A percentile compares a stretch with the other conserved stretches of the same genome.
phyloP scores from a whole-genome alignment of 2,113 vertebrate species.

The Octodon degus region DNA sequence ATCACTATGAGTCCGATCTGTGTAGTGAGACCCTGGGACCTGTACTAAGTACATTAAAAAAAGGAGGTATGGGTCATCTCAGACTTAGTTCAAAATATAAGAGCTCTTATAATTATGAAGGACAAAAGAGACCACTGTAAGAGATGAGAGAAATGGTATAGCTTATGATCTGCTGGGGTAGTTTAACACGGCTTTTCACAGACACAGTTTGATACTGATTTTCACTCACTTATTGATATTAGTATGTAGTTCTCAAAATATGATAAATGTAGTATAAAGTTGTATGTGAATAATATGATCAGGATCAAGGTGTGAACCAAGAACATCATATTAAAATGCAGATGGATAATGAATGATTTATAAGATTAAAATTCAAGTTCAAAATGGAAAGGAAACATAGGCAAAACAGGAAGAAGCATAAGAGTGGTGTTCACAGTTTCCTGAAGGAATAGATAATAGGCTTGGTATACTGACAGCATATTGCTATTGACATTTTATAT shows the following conservation, averaged over 20 bases:
- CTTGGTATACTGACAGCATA: background rate
- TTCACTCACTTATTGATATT: slow-evolving; percentile 35
- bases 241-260: slow-evolving; percentile 54
- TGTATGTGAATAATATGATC: background rate
- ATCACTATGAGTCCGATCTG: too few relatives aligned
- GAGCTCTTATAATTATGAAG: slow-evolving; percentile 32
- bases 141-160: background rate
- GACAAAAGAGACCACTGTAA: background rate
- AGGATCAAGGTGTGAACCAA: slow-evolving; percentile 58
- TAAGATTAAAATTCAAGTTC: slow-evolving; percentile 50
- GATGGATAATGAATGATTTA: slow-evolving; percentile 45
- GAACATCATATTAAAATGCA: slow-evolving; percentile 56
- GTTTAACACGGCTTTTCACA: slow-evolving; percentile 6
- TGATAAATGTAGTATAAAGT: slow-evolving; percentile 36
- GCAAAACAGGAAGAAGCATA: background rate
- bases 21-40: too few relatives aligned
- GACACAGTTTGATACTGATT: background rate
- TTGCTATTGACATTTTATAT: background rate
- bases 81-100: slow-evolving; percentile 9
- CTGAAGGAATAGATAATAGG: slow-evolving; percentile 20
- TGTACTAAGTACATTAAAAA: too few relatives aligned
- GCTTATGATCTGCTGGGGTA: background rate
- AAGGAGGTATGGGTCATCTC: background rate
- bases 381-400: background rate
- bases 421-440: background rate